These are phyloP conservation scores for Hirudinaria manillensis DNA, from an alignment of 2,888 invertebrate species.

Conservation along the genomic window DNA sequence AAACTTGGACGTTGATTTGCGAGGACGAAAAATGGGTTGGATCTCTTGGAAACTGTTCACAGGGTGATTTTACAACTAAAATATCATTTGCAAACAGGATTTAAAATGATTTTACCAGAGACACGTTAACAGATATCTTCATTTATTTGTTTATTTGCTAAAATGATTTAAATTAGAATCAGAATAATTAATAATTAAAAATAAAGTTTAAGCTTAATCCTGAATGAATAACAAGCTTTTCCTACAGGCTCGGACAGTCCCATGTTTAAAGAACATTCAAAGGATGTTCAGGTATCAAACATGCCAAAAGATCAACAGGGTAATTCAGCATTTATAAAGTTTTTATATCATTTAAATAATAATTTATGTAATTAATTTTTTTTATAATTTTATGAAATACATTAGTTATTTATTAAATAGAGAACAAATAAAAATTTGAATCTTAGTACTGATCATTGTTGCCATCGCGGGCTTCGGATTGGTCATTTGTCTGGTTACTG, in stretches of 20 bases:
- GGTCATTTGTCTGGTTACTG: conserved; percentile 2
- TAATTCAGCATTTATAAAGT: no score
- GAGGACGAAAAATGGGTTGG: conserved; percentile 26
- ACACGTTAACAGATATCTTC: background rate
- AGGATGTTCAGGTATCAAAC: no score
- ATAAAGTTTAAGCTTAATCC: background rate
- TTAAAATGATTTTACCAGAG: background rate
- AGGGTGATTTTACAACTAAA: background rate
- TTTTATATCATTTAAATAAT: no score
- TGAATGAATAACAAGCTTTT: background rate
- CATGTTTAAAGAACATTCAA: no score
- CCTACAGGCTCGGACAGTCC: background rate
- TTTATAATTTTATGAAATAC: no score
- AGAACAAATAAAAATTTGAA: no score
- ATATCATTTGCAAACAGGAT: background rate
- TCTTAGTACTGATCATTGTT: background rate
- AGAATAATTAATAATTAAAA: background rate
- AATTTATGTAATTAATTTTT: no score
- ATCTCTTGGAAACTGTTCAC: conserved; percentile 32
- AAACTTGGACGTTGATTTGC: conserved; percentile 30
- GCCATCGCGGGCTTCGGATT: conserved; percentile 2
- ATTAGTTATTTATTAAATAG: no score
- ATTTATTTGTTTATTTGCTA: background rate
- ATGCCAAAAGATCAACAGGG: no score
- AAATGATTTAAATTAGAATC: no score